These are phyloP conservation scores for Hephaestus fuliginosus DNA, from an alignment of 2,797 vertebrate genomes.

Conservation along the genomic window DNA sequence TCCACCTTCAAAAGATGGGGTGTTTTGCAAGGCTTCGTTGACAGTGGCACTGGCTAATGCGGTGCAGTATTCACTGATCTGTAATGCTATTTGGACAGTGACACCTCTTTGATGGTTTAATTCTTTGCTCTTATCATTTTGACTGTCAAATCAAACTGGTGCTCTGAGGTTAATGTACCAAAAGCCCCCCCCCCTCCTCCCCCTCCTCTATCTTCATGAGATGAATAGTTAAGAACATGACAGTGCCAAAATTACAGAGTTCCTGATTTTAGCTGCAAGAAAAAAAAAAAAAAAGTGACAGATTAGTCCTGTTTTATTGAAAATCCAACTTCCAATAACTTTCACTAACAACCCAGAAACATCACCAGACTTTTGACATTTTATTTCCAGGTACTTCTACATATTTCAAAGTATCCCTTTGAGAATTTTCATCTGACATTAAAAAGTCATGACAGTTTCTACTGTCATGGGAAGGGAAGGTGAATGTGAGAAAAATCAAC, in stretches of 20 bases:
- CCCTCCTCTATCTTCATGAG: background rate
- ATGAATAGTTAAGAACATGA: conserved; percentile 40
- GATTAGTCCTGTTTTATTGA: conserved; percentile 33
- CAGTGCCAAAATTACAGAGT: conserved; percentile 35
- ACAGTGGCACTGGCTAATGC: conserved; percentile 21
- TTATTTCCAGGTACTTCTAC: conserved; percentile 9
- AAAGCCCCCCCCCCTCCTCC: conserved; percentile 29
- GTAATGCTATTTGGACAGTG: conserved; percentile 42
- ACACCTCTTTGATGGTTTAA: conserved; percentile 42
- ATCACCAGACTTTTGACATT: conserved; percentile 16
- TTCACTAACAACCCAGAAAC: conserved; percentile 17
- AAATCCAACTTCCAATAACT: conserved; percentile 26
- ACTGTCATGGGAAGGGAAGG: background rate
- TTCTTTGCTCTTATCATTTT: conserved; percentile 48
- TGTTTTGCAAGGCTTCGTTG: conserved; percentile 2
- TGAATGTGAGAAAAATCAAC: background rate
- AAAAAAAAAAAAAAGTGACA: conserved; percentile 8
- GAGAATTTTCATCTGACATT: conserved; percentile 22
- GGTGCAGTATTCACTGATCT: conserved; percentile 43
- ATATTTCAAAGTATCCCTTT: conserved; percentile 9
- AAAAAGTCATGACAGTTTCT: conserved; percentile 1
- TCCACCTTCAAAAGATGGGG: conserved; percentile 26
- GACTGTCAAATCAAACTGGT: conserved; percentile 40
- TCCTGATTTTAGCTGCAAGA: background rate
- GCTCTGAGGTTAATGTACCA: conserved; percentile 28